These are phyloP conservation scores for Oxycera nigricornis DNA, from an alignment of 2,888 invertebrate species.

Conservation along the genomic window DNA sequence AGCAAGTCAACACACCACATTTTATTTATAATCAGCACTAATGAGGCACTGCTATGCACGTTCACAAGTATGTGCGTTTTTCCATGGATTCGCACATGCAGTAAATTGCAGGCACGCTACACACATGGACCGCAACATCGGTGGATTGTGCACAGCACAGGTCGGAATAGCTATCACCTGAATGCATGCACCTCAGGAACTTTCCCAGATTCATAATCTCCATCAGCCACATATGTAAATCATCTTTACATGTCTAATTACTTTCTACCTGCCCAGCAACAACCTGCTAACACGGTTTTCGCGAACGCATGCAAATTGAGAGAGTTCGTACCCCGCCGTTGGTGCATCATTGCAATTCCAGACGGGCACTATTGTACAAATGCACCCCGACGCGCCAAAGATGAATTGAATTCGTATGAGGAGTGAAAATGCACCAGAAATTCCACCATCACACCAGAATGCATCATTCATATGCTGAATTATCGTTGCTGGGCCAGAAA, in stretches of 20 bases:
- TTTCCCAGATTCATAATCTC: neutral
- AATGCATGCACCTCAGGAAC: neutral
- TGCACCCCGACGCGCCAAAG: neutral
- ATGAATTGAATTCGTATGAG: neutral
- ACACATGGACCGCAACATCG: neutral
- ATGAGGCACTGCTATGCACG: conserved; percentile 35
- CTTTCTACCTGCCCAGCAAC: conserved; percentile 8
- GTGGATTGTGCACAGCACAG: neutral
- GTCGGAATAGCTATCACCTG: neutral
- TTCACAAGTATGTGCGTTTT: neutral
- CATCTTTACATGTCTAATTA: conserved; percentile 28
- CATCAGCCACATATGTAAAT: conserved; percentile 3
- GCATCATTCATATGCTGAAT: conserved; percentile 17
- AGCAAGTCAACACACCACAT: conserved; percentile 27
- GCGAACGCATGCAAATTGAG: neutral
- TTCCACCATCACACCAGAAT: neutral
- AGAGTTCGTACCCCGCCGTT: no score
- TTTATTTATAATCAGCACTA: conserved; percentile 37
- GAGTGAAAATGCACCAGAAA: neutral
- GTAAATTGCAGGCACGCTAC: conserved; percentile 3
- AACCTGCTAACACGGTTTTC: neutral
- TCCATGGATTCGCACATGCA: neutral
- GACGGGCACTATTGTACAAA: neutral
- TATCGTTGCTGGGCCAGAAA: conserved; percentile 8
- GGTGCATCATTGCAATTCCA: neutral